Evolutionary conservation across 1,140 invertebrate species (phyloP).

Genomic region (Neodiprion lecontei): DNA sequence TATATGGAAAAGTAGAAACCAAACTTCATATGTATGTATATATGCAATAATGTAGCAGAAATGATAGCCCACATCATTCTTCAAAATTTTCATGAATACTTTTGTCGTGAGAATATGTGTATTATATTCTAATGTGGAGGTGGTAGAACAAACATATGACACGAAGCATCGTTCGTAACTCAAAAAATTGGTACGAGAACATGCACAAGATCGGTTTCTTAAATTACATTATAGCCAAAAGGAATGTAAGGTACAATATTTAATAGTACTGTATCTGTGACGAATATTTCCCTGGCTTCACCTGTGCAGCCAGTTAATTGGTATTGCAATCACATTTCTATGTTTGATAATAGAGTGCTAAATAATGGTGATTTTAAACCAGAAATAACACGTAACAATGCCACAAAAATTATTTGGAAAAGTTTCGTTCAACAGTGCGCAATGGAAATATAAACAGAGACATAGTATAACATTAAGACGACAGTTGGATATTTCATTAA

Average conservation of each 20-base stretch:
- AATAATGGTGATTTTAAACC: not conserved
- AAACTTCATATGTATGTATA: not conserved
- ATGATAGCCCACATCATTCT: not conserved
- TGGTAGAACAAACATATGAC: not conserved
- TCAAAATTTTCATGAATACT: not conserved
- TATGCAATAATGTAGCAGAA: not conserved
- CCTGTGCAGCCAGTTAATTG: conserved; percentile 51
- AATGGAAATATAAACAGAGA: not conserved
- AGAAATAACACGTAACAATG: not conserved
- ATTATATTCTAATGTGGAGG: not conserved
- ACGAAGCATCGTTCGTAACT: not conserved
- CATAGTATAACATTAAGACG: not conserved
- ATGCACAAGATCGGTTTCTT: conserved; percentile 43
- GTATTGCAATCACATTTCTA: not conserved
- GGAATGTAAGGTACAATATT: conserved; percentile 65
- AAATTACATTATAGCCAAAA: conserved; percentile 63
- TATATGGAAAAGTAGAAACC: too few species aligned
- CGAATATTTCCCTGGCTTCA: conserved; percentile 33
- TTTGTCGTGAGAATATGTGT: not conserved
- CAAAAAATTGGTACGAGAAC: conserved; percentile 35
- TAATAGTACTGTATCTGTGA: conserved; percentile 48
- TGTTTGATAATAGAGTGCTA: not conserved
- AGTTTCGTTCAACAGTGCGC: not conserved
- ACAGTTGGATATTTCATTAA: not conserved
- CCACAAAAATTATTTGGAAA: not conserved